Percentiles rank a stretch among this genome's conserved stretches.
Conservation (phyloP, 2,113 vertebrate species). For the Trogon surrucura region DNA sequence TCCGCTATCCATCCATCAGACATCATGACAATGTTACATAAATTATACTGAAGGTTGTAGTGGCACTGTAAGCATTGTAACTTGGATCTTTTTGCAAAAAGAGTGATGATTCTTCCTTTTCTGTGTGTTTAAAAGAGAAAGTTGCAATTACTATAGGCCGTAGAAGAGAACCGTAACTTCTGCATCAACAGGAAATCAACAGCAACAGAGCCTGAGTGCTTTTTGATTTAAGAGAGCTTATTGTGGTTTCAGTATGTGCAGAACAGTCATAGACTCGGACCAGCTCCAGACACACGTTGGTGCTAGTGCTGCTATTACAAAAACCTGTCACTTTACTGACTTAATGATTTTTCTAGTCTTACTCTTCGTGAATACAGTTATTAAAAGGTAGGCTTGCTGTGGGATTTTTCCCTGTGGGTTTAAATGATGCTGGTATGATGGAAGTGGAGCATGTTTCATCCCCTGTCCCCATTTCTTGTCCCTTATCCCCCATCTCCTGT, state of each 20-base stretch:
- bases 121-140: not conserved
- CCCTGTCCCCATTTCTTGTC: not conserved
- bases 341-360: not conserved
- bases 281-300: not conserved
- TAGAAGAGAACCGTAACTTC: not conserved
- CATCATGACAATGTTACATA: not conserved
- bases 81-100: not conserved
- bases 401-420: not conserved
- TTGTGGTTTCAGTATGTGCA: not conserved
- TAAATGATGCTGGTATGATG: not conserved
- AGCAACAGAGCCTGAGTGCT: accelerated
- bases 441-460: not conserved
- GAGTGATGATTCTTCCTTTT: not conserved
- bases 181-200: not conserved
- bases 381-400: not conserved
- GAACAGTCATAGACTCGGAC: not conserved
- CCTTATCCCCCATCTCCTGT: accelerated
- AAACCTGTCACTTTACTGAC: not conserved
- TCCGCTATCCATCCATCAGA: not conserved
- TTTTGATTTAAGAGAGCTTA: not conserved
- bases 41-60: not conserved
- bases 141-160: not conserved
- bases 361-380: too few species aligned
- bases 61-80: not conserved
- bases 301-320: not conserved